These are phyloP conservation scores for Theretra japonica DNA, from an alignment of 2,888 invertebrate genomes.

Conservation along the genomic window DNA sequence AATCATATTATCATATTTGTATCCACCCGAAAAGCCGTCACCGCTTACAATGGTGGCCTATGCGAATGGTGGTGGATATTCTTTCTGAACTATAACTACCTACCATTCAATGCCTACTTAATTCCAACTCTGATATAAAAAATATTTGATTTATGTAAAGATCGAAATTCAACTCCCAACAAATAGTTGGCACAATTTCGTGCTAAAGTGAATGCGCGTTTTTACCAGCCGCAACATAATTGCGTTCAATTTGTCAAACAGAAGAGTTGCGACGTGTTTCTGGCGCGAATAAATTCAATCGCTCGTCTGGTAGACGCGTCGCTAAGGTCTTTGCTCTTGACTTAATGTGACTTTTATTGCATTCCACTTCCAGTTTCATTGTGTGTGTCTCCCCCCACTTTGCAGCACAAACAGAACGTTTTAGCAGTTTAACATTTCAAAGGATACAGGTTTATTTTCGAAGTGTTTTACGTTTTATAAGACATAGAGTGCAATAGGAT, in stretches of 20 bases:
- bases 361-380: constrained; percentile 69
- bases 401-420: constrained; percentile 55
- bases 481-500: neutral
- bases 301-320: constrained; percentile 45
- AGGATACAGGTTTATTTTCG: constrained; percentile 22
- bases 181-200: neutral
- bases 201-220: neutral
- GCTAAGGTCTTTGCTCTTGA: constrained; percentile 68
- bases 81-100: too few relatives aligned
- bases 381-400: constrained; percentile 59
- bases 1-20: too few relatives aligned
- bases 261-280: constrained; percentile 42
- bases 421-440: constrained; percentile 37
- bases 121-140: too few relatives aligned
- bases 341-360: constrained; percentile 81
- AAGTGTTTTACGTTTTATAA: neutral
- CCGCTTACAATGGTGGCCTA: too few relatives aligned
- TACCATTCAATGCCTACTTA: too few relatives aligned
- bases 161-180: neutral
- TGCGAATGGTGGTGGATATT: too few relatives aligned
- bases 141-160: neutral
- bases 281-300: constrained; percentile 61
- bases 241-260: constrained; percentile 33
- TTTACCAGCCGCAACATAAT: constrained; percentile 20
- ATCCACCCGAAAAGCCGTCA: too few relatives aligned